Conservation (phyloP, 92 coral and sea anemone species). For the Virgularia gustaviana region DNA sequence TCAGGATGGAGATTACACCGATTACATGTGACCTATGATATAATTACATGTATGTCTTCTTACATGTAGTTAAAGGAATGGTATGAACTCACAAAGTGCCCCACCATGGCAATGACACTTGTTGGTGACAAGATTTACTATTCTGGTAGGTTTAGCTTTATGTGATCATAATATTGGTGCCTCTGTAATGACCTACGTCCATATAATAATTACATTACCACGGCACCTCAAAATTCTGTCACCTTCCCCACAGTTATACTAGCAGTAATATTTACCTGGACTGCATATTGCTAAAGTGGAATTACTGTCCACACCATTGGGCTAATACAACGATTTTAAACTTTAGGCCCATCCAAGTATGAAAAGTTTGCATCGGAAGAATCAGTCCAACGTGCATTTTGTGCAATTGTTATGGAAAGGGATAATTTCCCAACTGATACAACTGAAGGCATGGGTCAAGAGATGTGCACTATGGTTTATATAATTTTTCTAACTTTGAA, state of each 20-base stretch:
- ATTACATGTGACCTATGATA: too few relatives aligned
- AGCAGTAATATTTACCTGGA: background rate
- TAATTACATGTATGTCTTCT: too few relatives aligned
- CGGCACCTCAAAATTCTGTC: background rate
- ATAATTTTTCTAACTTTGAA: too few relatives aligned
- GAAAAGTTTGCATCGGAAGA: background rate
- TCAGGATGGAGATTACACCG: too few relatives aligned
- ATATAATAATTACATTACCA: background rate
- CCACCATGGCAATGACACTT: conserved; percentile 2
- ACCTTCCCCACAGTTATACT: too few relatives aligned
- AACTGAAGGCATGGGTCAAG: too few relatives aligned
- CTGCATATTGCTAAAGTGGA: background rate
- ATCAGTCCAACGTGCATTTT: background rate
- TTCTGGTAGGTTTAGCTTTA: background rate
- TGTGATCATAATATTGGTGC: background rate
- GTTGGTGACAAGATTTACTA: background rate
- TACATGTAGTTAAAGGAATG: conserved; percentile 10
- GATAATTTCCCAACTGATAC: too few relatives aligned
- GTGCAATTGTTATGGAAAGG: background rate
- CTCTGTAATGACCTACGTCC: background rate
- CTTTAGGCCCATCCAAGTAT: background rate
- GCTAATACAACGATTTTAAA: background rate
- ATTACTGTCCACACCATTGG: background rate
- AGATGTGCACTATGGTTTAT: too few relatives aligned
- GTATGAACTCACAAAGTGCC: conserved; percentile 12